Percentiles rank a stretch among this genome's conserved stretches.
phyloP scores from a whole-genome alignment of 2,797 vertebrate genomes.

The Galaxias olidus region DNA sequence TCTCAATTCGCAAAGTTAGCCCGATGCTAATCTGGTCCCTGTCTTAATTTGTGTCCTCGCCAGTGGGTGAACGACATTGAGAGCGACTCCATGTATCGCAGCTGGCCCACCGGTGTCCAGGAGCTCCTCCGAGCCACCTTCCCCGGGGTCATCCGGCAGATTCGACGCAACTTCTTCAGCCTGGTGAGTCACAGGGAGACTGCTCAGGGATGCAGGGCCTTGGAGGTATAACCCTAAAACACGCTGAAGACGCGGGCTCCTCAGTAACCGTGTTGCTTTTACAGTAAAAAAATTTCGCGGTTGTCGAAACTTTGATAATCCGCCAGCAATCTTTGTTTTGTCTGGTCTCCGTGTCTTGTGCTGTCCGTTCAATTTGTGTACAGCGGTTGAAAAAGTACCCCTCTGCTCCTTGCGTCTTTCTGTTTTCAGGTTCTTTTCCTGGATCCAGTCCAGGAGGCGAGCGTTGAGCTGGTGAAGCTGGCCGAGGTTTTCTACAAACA shows the following conservation, averaged over 20 bases:
- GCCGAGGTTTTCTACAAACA: constrained; percentile 89
- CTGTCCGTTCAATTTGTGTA: not conserved
- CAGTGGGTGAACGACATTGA: constrained; percentile 98
- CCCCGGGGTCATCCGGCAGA: constrained; percentile 86
- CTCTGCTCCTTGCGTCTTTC: not conserved
- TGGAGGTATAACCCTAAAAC: not conserved
- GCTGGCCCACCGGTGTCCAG: constrained; percentile 86
- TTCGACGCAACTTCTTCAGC: constrained; percentile 92
- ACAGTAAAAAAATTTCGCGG: not conserved
- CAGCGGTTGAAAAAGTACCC: not conserved
- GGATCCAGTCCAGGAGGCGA: constrained; percentile 85
- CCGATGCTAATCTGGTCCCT: not conserved
- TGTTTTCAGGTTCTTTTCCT: constrained; percentile 78
- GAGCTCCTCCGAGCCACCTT: constrained; percentile 88
- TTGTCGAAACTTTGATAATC: not conserved
- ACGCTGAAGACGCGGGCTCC: not conserved
- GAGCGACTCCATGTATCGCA: constrained; percentile 82
- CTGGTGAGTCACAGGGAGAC: constrained; percentile 78
- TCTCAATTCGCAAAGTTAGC: not conserved
- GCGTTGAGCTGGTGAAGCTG: constrained; percentile 85
- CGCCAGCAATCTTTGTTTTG: not conserved
- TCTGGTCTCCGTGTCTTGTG: not conserved
- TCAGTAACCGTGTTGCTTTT: no score
- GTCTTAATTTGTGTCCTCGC: constrained; percentile 27
- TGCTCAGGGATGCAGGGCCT: not conserved